Evolutionary conservation across 2,888 invertebrate genomes (phyloP), one percentile per base, ranked within the genome.

Genomic region (Yponomeuta sedellus): DNA sequence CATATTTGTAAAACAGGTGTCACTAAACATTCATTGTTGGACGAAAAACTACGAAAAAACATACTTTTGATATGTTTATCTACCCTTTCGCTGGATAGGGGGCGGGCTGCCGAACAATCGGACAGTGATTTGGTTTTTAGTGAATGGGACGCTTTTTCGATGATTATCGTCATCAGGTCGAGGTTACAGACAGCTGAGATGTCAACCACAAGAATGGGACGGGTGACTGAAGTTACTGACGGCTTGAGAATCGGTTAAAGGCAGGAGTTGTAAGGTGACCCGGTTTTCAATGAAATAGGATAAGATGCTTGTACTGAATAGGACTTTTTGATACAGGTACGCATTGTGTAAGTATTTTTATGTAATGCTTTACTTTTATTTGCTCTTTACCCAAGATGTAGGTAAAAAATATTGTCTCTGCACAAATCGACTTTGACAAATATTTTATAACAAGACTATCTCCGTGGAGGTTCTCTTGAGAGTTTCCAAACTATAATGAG

Each of bases 141-240:
- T 85, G 85, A 88, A 88, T 88, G 85, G 83, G 74, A 75, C 79
- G 65, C 61, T 75, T 73, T 52, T 75, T 77, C 78, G 86, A 88
- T 88, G 81, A 79, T 85, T 83, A 87, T 88, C 86, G 77, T 82
- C 76, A 73, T 80, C 80, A 80, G 76, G 75, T 75, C 74, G 83
- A 83, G 88, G 87, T 90, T 86, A 87, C 77, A 84, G 89, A 87
- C 91, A 90, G 89, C 90, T 89, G 85, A 88, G 81, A 88, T 86
- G 90, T 90, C 90, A 88, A 79, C 81, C 78, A 70, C 73, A 72
- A 86, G 83, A 86, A 86, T 82, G 78, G 77, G 75, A 76, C 75
- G 77, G 77, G 20, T 40, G 40, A 63, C 63, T 52, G 44, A 52
- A 12, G 44, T 52, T 52, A 34, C 34, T 34, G 34, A 8, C 25